phyloP scores from a whole-genome alignment of 1,140 invertebrate species.

The Stenopsyche tienmushanensis region DNA sequence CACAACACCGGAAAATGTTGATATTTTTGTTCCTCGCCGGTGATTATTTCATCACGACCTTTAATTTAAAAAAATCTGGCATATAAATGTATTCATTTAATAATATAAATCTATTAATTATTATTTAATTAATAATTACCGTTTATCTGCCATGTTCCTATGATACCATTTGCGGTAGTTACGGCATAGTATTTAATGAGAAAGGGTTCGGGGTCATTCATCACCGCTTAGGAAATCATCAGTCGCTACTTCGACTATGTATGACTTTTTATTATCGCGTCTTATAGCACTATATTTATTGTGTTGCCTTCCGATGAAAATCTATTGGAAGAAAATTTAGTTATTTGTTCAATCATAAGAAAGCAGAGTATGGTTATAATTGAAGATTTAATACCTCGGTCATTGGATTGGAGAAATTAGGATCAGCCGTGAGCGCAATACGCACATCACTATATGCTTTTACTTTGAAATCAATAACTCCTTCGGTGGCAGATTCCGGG shows the following conservation, averaged over 20 bases:
- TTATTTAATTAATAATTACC: too few relatives aligned
- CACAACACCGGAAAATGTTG: constrained; percentile 57
- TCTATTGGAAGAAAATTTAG: constrained; percentile 45
- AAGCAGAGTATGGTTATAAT: neutral
- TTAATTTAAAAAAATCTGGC: constrained; percentile 43
- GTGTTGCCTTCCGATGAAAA: constrained; percentile 82
- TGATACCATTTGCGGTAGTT: constrained; percentile 81
- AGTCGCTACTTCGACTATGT: constrained; percentile 71
- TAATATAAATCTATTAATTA: too few relatives aligned
- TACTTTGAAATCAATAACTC: too few relatives aligned
- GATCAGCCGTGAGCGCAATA: constrained; percentile 67
- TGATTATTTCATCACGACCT: constrained; percentile 56
- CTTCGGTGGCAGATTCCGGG: too few relatives aligned
- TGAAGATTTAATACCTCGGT: constrained; percentile 60
- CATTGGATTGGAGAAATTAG: constrained; percentile 69
- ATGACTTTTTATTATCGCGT: constrained; percentile 74
- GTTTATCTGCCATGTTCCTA: constrained; percentile 80
- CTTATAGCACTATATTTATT: constrained; percentile 82
- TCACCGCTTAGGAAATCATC: constrained; percentile 66
- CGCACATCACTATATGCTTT: constrained; percentile 78
- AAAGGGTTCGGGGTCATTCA: constrained; percentile 73
- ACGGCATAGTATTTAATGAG: constrained; percentile 72
- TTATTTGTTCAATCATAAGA: neutral
- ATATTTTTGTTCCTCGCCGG: constrained; percentile 60
- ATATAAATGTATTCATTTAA: neutral